Evolutionary conservation across 2,113 vertebrate genomes (phyloP).

Genomic region (Nibea coibor): DNA sequence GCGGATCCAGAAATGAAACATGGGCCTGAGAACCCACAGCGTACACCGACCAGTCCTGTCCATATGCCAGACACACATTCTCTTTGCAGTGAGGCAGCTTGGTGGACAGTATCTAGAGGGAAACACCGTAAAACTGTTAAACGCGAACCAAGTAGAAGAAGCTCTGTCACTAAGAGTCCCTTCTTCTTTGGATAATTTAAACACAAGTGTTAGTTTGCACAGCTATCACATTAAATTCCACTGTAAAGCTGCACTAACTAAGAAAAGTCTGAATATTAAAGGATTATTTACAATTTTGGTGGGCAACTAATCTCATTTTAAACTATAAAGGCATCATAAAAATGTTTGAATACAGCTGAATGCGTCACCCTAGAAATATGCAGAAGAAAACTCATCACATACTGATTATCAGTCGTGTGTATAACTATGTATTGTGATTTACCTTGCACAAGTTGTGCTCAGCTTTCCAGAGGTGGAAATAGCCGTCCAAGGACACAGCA

Average conservation of each 20-base stretch:
- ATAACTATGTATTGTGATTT: background rate
- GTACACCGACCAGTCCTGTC: constrained; percentile 97
- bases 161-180: background rate
- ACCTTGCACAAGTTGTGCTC: constrained; percentile 95
- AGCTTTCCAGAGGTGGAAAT: constrained; percentile 99
- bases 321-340: background rate
- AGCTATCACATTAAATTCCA: background rate
- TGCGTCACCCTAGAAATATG: background rate
- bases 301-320: background rate
- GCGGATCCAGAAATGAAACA: constrained; percentile 96
- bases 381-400: background rate
- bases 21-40: constrained; percentile 98
- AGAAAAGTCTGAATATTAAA: background rate
- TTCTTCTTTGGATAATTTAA: background rate
- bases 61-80: constrained; percentile 97
- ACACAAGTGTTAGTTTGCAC: background rate
- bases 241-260: background rate
- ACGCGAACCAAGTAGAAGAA: background rate
- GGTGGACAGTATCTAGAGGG: constrained; percentile 91
- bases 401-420: background rate
- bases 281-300: background rate
- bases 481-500: constrained; percentile 96
- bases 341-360: background rate
- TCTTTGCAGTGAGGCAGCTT: constrained; percentile 98
- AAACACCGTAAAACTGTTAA: background rate